Conservation (phyloP, 2,797 vertebrate genomes). For the Euphonia xanthogaster region DNA sequence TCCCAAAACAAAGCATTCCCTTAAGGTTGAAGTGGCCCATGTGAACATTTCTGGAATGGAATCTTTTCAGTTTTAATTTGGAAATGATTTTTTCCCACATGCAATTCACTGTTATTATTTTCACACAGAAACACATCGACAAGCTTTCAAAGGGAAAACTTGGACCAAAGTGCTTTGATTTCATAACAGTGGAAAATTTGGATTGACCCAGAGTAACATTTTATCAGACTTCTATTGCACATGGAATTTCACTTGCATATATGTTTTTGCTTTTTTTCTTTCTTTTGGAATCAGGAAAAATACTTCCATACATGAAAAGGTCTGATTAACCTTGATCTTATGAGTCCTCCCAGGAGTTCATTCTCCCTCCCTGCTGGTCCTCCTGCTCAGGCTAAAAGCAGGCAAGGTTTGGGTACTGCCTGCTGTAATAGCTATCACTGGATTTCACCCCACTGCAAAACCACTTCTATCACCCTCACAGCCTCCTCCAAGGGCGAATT, state of each 20-base stretch:
- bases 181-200: constrained; percentile 12
- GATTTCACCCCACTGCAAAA: not conserved
- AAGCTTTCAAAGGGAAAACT: constrained; percentile 34
- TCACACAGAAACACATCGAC: not conserved
- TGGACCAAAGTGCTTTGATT: not conserved
- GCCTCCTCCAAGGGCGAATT: not conserved
- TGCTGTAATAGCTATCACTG: not conserved
- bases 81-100: constrained; percentile 41
- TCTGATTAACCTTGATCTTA: not conserved
- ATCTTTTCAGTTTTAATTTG: constrained; percentile 45
- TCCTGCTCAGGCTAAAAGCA: not conserved
- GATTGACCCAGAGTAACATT: not conserved
- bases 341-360: fast-evolving
- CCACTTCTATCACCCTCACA: not conserved
- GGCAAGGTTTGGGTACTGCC: not conserved
- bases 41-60: constrained; percentile 7
- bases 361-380: not conserved
- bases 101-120: constrained; percentile 28
- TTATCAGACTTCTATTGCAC: not conserved
- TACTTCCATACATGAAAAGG: not conserved
- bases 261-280: not conserved
- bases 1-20: constrained; percentile 56
- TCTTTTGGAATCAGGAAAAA: not conserved
- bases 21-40: constrained; percentile 43
- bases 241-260: not conserved